Conservation (phyloP, 1,140 invertebrate species). For the Pemphigus obesinymphae region DNA sequence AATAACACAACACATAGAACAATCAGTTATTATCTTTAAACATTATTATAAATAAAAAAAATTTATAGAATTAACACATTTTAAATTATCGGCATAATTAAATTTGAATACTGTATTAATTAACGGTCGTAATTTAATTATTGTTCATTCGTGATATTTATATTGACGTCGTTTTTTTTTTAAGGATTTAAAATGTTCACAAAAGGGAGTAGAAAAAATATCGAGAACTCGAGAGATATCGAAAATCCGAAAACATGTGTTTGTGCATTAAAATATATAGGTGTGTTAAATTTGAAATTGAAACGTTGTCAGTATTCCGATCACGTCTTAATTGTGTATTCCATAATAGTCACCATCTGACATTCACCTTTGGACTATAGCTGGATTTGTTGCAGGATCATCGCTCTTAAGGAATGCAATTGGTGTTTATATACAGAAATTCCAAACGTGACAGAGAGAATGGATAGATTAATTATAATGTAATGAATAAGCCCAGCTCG, state of each 20-base stretch:
- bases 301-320: neutral
- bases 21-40: no score
- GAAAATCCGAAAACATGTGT: neutral
- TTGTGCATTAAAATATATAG: neutral
- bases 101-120: no score
- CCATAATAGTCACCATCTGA: neutral
- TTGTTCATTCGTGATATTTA: no score
- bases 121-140: no score
- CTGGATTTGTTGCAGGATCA: conserved; percentile 9
- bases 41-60: no score
- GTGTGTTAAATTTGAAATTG: neutral
- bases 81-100: no score
- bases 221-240: no score
- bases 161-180: no score
- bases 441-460: neutral
- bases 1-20: conserved; percentile 43
- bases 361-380: conserved; percentile 7
- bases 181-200: no score
- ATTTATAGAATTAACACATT: no score
- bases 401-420: conserved; percentile 5
- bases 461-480: conserved; percentile 1
- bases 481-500: neutral
- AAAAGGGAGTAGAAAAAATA: no score
- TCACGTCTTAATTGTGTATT: neutral
- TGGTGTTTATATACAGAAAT: neutral